Conservation (phyloP, 2,888 invertebrate genomes). For the Torymus tubicola region DNA sequence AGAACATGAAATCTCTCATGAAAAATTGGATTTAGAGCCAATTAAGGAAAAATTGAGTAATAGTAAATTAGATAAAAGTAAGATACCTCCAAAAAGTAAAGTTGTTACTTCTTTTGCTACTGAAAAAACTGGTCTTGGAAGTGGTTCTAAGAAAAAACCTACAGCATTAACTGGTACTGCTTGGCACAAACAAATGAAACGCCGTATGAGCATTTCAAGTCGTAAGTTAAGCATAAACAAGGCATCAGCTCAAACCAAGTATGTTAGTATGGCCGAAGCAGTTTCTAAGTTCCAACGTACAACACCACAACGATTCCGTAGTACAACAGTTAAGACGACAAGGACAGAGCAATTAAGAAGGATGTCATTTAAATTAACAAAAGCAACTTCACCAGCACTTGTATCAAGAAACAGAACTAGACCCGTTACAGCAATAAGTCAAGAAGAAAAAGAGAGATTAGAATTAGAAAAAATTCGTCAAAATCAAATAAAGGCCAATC, state of each 20-base stretch:
- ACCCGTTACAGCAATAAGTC: slow-evolving; percentile 78
- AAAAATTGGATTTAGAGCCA: slow-evolving; percentile 32
- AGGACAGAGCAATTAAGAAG: slow-evolving; percentile 62
- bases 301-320: slow-evolving; percentile 79
- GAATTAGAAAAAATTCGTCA: slow-evolving; percentile 83
- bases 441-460: slow-evolving; percentile 80
- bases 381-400: slow-evolving; percentile 69
- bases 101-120: slow-evolving; percentile 33
- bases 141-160: slow-evolving; percentile 44
- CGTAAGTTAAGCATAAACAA: slow-evolving; percentile 63
- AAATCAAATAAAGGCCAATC: slow-evolving; percentile 83
- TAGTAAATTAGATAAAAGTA: neutral
- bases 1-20: slow-evolving; percentile 49
- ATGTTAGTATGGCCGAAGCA: slow-evolving; percentile 78
- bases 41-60: neutral
- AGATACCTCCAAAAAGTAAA: slow-evolving; percentile 29
- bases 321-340: slow-evolving; percentile 66
- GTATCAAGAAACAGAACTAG: slow-evolving; percentile 77
- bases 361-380: slow-evolving; percentile 64
- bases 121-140: slow-evolving; percentile 6
- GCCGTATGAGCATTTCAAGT: slow-evolving; percentile 60
- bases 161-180: slow-evolving; percentile 53
- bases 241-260: slow-evolving; percentile 64
- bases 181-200: slow-evolving; percentile 51
- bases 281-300: slow-evolving; percentile 77